These are phyloP conservation scores for Bombus huntii DNA, from an alignment of 1,140 invertebrate species.

Conservation along the genomic window DNA sequence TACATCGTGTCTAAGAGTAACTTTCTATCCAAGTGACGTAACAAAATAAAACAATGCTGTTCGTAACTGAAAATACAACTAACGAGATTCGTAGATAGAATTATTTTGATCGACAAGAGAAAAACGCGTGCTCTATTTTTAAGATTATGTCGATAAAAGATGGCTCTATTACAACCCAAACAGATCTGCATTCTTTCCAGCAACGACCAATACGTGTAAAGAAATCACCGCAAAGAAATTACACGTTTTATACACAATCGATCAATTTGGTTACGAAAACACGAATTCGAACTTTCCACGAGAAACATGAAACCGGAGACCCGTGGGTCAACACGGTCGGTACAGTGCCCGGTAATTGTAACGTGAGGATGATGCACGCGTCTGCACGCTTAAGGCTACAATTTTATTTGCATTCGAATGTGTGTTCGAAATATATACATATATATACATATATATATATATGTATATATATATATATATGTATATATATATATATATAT, in stretches of 20 bases:
- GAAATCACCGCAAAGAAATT: background rate
- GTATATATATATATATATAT: background rate
- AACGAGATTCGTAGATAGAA: too few species aligned
- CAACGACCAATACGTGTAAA: background rate
- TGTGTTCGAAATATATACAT: background rate
- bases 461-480: too few species aligned
- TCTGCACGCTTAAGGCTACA: conserved; percentile 27
- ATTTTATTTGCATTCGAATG: conserved; percentile 38
- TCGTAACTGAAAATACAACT: too few species aligned
- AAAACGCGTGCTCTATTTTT: too few species aligned
- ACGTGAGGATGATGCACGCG: conserved; percentile 30
- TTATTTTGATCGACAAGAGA: too few species aligned
- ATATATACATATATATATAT: background rate
- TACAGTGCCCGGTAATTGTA: conserved; percentile 23
- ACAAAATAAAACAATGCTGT: too few species aligned
- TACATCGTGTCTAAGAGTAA: too few species aligned
- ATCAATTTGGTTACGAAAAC: background rate
- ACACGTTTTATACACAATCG: background rate
- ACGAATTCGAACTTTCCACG: conserved; percentile 1
- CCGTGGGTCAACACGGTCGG: conserved; percentile 2
- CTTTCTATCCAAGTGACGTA: too few species aligned
- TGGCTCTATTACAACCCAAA: too few species aligned
- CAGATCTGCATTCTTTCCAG: too few species aligned
- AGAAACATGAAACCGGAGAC: conserved; percentile 18
- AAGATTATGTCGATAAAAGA: too few species aligned